Evolutionary conservation across 2,797 vertebrate species (phyloP).

Genomic region (Eremophila alpestris): DNA sequence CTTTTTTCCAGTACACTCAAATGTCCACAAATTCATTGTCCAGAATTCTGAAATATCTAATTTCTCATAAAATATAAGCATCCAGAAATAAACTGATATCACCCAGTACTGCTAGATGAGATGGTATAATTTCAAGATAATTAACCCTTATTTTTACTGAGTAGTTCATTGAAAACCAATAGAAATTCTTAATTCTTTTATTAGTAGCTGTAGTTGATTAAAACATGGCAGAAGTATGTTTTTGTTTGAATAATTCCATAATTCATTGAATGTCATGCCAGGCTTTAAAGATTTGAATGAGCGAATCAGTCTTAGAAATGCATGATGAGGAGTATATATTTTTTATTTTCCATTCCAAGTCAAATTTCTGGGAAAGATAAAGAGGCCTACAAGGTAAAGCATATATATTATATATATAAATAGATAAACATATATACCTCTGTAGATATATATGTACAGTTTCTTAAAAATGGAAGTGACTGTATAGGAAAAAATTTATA

Average conservation of each 20-base stretch:
- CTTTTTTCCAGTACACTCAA: not conserved
- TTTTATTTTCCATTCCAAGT: not conserved
- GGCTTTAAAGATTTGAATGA: not conserved
- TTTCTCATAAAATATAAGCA: not conserved
- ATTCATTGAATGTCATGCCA: not conserved
- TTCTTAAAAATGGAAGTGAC: not conserved
- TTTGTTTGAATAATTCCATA: not conserved
- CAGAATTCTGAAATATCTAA: not conserved
- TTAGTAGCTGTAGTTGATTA: not conserved
- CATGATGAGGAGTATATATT: not conserved
- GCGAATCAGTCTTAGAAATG: not conserved
- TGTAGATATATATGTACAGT: not conserved
- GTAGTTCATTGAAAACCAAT: not conserved
- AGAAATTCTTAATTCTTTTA: not conserved
- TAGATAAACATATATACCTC: too few species aligned
- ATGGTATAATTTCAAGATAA: not conserved
- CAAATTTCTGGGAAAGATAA: not conserved
- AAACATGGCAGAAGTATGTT: not conserved
- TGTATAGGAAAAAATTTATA: not conserved
- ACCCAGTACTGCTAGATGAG: not conserved
- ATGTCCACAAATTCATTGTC: not conserved
- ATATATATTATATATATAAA: too few species aligned
- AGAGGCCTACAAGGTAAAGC: not conserved
- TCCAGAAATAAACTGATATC: not conserved
- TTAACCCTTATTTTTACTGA: not conserved